Evolutionary conservation across 2,113 vertebrate species (phyloP).

Genomic region (Leuciscus idus): DNA sequence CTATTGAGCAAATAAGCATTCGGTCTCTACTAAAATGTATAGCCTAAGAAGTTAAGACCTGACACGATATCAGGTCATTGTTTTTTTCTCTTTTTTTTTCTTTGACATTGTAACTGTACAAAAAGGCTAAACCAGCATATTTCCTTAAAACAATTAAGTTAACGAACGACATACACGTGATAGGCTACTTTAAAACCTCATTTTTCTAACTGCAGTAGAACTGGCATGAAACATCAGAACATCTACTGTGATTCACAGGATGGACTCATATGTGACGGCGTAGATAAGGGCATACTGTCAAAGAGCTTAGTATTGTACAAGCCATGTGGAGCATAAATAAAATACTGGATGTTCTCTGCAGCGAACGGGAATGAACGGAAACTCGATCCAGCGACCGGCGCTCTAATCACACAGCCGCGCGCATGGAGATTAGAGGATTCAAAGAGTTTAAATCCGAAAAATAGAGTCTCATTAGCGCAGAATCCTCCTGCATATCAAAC

Average conservation of each 20-base stretch:
- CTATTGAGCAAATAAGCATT: too few species aligned
- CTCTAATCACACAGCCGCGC: conserved; percentile 79
- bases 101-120: not conserved
- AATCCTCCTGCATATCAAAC: conserved; percentile 31
- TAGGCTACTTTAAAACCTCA: not conserved
- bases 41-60: not conserved
- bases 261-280: not conserved
- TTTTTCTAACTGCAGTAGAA: not conserved
- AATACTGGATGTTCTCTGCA: conserved; percentile 70
- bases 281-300: conserved; percentile 51
- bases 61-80: not conserved
- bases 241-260: not conserved
- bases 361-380: conserved; percentile 68
- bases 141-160: not conserved
- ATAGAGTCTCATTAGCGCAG: conserved; percentile 68
- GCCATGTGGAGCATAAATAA: conserved; percentile 46
- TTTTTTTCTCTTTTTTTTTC: too few species aligned
- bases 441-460: conserved; percentile 80
- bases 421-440: conserved; percentile 81
- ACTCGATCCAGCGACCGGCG: conserved; percentile 72
- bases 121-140: not conserved
- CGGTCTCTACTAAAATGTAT: too few species aligned
- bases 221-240: not conserved
- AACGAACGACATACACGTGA: not conserved
- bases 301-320: conserved; percentile 57